Base-by-base conservation (phyloP, 2,888 invertebrate species). In the Amphipyra tragopoginis region DNA sequence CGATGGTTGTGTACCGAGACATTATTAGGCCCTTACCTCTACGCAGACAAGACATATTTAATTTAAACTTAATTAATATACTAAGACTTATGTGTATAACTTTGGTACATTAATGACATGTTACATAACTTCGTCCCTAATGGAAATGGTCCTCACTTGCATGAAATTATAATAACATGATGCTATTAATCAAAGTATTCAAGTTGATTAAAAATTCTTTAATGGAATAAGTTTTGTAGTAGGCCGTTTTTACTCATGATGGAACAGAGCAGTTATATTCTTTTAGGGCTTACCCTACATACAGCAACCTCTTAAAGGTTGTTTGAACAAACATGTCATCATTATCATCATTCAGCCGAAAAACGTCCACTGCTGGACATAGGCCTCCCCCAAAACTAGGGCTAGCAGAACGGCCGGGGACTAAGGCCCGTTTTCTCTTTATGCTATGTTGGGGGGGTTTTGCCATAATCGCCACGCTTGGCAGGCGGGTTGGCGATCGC, bases 1-100 rank as follows among this genome's bases (percentile, higher is more conserved):
- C 42, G 36, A 33, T n/a, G 55, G 15, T 49, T 53, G 9, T 42
- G 11, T 48, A 53, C 45, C 13, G 11, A 59, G 44, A 55, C 67
- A 57, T 63, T 59, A 59, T 50, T 15, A 64, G 34, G 43, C 29
- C 13, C n/a, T 52, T n/a, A 45, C 57, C 56, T 43, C 44, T 11
- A 2, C 11, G 2, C 42, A 53, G 40, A 51, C 55, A 58, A 53
- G 49, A 45, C 54, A 56, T 64, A 56, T 71, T 69, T 63, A 72
- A 75, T 75, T 65, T 69, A 75, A 63, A 65, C 72, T 75, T 69
- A 63, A 75, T 72, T 72, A 65, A 72, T 69, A 61, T 69, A 61
- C 69, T 44, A 36, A 50, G 40, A 62, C 38, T 26, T 61, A 62
- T 53, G 58, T 33, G 33, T 42, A 45, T 55, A 66, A 62, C 53